A percentile compares a stretch with the other conserved stretches of the same genome.
Evolutionary conservation across 1,140 invertebrate genomes (phyloP).

Genomic region (Phortica variegata): DNA sequence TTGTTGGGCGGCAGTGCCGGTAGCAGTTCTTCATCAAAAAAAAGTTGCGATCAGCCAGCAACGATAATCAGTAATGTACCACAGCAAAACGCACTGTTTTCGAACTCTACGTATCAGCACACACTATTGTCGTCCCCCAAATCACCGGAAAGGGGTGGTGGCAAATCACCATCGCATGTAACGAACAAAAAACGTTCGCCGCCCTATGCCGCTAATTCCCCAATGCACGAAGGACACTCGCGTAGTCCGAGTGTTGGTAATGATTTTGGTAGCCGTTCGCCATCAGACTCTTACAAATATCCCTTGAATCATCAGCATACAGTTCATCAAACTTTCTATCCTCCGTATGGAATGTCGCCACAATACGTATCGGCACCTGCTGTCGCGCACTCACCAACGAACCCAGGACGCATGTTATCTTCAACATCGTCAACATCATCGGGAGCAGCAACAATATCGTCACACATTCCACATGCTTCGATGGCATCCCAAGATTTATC

Average conservation of each 20-base stretch:
- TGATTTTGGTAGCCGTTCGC: slow-evolving; percentile 29
- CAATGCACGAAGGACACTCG: slow-evolving; percentile 20
- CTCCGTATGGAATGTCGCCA: slow-evolving; percentile 34
- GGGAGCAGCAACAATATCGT: slow-evolving; percentile 7
- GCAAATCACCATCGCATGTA: slow-evolving; percentile 45
- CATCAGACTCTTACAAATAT: slow-evolving; percentile 21
- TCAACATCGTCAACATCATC: slow-evolving; percentile 6
- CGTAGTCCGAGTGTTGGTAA: slow-evolving; percentile 9
- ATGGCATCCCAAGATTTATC: slow-evolving; percentile 31
- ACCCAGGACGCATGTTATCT: not conserved
- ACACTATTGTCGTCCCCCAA: slow-evolving; percentile 40
- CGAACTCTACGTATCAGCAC: slow-evolving; percentile 28
- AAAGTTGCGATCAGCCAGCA: slow-evolving; percentile 30
- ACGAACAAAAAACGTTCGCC: slow-evolving; percentile 45
- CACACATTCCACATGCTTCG: slow-evolving; percentile 26
- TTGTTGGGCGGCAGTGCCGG: slow-evolving; percentile 63
- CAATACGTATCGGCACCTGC: slow-evolving; percentile 13
- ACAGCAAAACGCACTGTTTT: slow-evolving; percentile 25
- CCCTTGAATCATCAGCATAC: slow-evolving; percentile 12
- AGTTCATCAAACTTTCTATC: slow-evolving; percentile 29
- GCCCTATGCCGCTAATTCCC: slow-evolving; percentile 38
- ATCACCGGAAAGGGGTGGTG: slow-evolving; percentile 38
- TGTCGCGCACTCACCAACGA: not conserved
- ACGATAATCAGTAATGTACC: slow-evolving; percentile 43
- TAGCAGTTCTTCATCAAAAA: slow-evolving; percentile 26